Evolutionary conservation across 2,113 vertebrate species (phyloP).

Genomic region (Gnathonemus echidnorhynchus): DNA sequence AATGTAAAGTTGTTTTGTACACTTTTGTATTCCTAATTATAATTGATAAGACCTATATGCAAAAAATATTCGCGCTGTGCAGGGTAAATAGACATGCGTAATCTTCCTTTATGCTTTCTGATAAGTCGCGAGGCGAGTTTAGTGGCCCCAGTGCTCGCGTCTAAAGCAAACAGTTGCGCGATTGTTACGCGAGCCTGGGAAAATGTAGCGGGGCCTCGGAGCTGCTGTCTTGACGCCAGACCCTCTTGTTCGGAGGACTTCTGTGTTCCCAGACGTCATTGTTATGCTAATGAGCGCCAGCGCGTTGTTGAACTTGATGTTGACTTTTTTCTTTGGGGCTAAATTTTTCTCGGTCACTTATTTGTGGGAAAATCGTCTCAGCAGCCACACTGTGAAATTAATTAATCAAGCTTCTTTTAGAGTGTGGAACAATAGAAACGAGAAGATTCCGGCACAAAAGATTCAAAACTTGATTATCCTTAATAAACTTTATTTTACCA

Average conservation of each 20-base stretch:
- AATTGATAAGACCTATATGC: background rate
- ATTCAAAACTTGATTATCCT: background rate
- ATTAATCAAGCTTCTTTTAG: constrained; percentile 44
- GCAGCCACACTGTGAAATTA: constrained; percentile 53
- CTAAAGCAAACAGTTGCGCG: constrained; percentile 58
- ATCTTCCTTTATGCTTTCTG: constrained; percentile 14
- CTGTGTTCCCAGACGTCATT: constrained; percentile 71
- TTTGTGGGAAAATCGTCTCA: constrained; percentile 66
- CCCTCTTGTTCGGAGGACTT: constrained; percentile 52
- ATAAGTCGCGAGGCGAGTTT: constrained; percentile 44
- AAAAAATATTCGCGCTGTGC: background rate
- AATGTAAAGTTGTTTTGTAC: background rate
- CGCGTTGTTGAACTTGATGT: constrained; percentile 88
- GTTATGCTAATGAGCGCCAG: constrained; percentile 70
- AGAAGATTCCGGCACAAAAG: constrained; percentile 15
- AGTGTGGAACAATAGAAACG: constrained; percentile 38
- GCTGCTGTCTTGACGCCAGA: constrained; percentile 56
- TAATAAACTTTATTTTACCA: background rate
- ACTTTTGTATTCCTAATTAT: background rate
- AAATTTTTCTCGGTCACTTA: constrained; percentile 59
- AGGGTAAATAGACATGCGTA: constrained; percentile 7
- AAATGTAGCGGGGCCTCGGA: constrained; percentile 60
- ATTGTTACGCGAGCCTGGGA: constrained; percentile 76
- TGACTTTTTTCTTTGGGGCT: constrained; percentile 68
- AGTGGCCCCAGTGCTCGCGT: constrained; percentile 42